Evolutionary conservation across 2,797 vertebrate species (phyloP), one percentile per base, ranked within the genome.

Genomic region (Acipenser transmontanus): DNA sequence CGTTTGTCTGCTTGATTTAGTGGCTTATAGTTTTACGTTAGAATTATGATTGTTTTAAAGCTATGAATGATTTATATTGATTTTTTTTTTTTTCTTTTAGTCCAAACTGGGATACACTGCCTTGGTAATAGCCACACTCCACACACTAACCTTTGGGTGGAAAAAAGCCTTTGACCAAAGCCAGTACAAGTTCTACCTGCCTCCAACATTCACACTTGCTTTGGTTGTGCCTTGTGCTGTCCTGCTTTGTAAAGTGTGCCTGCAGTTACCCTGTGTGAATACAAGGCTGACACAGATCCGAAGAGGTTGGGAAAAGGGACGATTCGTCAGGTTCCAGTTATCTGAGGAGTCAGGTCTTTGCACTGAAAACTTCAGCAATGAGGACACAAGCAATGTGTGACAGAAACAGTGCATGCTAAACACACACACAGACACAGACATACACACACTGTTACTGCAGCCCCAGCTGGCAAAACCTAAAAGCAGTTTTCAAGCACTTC

Each of bases 81-180:
- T 34, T 34, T 34, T 34, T 34, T 34, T 34, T 34, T 34, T 34
- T 34, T 34, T 4, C 4, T 34, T 34, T 34, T 3, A 97, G 94
- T 95, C 93, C 52, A 85, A 87, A 0, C 84, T 96, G 6, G 95
- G 94, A 64, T 94, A 93, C 8, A 49, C 75, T n/a, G 91, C 93
- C 12, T 74, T 96, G 70, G 79, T 90, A 7, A 70, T 94, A 65
- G 88, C 88, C 76, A 84, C 92, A 0, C 76, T 92, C 70, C 95
- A 96, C 83, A 89, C 91, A 0, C 88, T 97, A 8, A 91, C 91
- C 0, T 93, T 93, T 0, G 93, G 92, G 65, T 96, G 94, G 94
- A 83, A 85, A 2, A 84, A 88, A 0, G 85, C 92, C 52, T 94
- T 96, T 0, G 81, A 87, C 11, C 77, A 89, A 10, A 76, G 57